A percentile compares a stretch with the other conserved stretches of the same genome.
Evolutionary conservation across 1,140 invertebrate genomes (phyloP).

Genomic region (Semibalanus balanoides): DNA sequence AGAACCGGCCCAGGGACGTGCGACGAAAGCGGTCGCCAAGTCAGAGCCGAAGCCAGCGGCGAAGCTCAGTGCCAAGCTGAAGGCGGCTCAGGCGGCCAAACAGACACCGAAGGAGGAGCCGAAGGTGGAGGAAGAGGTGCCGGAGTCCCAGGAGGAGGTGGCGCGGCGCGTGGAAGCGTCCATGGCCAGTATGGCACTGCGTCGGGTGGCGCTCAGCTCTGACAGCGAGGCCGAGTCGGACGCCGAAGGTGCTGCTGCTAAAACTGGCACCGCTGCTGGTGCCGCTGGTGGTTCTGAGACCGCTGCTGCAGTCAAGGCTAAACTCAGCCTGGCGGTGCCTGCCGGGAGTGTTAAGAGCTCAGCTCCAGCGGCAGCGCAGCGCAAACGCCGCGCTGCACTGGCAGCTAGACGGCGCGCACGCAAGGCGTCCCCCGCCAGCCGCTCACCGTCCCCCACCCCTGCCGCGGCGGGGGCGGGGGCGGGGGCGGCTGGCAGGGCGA

Average conservation of each 20-base stretch:
- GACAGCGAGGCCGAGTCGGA: slow-evolving; percentile 1
- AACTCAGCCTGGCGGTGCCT: no score
- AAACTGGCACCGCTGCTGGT: neutral
- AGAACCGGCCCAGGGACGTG: neutral
- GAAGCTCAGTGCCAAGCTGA: neutral
- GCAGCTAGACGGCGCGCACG: no score
- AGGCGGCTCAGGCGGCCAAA: neutral
- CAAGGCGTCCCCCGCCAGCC: no score
- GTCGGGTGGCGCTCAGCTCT: neutral
- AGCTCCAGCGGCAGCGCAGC: no score
- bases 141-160: neutral
- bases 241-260: neutral
- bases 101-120: neutral
- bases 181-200: neutral
- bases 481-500: no score
- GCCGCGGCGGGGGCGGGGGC: no score
- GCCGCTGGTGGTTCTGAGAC: neutral
- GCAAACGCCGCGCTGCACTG: no score
- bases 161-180: neutral
- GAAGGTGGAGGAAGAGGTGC: neutral
- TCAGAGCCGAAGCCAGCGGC: neutral
- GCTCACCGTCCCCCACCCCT: neutral
- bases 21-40: neutral
- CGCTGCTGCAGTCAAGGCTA: no score
- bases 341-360: no score